Evolutionary conservation across 2,888 invertebrate genomes (phyloP), one percentile per base, ranked within the genome.

Genomic region (Atrina japonica): DNA sequence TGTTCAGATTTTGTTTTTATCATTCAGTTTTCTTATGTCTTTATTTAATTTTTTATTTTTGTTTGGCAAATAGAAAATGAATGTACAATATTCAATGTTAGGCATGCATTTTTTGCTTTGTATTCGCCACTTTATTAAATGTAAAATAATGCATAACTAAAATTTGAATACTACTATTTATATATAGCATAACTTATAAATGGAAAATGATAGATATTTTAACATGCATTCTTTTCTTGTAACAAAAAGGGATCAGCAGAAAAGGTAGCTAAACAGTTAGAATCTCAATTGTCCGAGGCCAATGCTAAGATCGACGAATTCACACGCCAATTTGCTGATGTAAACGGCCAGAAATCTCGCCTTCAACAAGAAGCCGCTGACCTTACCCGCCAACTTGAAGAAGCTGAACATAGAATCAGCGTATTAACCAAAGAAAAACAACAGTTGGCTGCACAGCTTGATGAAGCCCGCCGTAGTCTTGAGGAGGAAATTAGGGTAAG

Each of bases 201-300:
- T n/a, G n/a, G n/a, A n/a, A n/a, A n/a, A n/a, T n/a, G n/a, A n/a
- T n/a, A n/a, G n/a, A n/a, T n/a, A n/a, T n/a, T n/a, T n/a, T n/a
- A n/a, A n/a, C n/a, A n/a, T n/a, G n/a, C n/a, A n/a, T n/a, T n/a
- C n/a, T n/a, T n/a, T n/a, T n/a, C n/a, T n/a, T n/a, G n/a, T n/a
- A n/a, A n/a, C n/a, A n/a, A n/a, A n/a, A 5, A 98, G 97, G 97
- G 97, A 92, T 96, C 97, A 92, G 96, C 97, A 92, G 99, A 99
- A 92, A 99, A 99, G 94, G 95, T 98, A 91, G 96, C 96, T 93
- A 99, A 99, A 93, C 98, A 98, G 92, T 93, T 98, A 88, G 96
- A 96, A 92, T 96, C 97, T 93, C 96, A 97, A 92, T 93, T 98
- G 91, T 95, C 96, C 91, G 99, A 99, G 92, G 94, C 96, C 83